Conservation (phyloP, 2,888 invertebrate genomes). For the Teinopalpus imperialis region DNA sequence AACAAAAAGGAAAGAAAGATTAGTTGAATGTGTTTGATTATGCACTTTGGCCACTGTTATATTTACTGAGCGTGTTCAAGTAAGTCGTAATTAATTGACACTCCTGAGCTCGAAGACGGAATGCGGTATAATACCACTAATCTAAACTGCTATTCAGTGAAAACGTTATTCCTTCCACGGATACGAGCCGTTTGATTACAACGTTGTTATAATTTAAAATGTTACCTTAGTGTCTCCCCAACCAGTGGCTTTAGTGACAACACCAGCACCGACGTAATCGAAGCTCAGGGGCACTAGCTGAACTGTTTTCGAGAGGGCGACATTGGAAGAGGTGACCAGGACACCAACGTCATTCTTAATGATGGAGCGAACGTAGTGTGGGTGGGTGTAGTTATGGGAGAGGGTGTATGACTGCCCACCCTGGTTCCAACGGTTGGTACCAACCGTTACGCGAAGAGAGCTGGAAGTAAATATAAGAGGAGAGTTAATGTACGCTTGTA, state of each 20-base stretch:
- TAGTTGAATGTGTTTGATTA: no score
- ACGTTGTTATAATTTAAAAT: no score
- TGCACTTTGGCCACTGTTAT: no score
- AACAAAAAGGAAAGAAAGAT: no score
- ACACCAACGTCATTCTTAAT: constrained; percentile 63
- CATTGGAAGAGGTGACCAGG: constrained; percentile 39
- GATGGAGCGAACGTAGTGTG: constrained; percentile 41
- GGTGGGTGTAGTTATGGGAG: constrained; percentile 50
- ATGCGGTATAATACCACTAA: no score
- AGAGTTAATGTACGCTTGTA: no score
- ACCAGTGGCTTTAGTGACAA: constrained; percentile 41
- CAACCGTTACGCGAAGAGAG: constrained; percentile 46
- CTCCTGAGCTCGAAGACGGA: no score
- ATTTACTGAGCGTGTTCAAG: no score
- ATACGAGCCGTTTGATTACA: no score
- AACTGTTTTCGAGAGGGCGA: constrained; percentile 33
- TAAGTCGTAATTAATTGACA: no score
- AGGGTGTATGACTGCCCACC: constrained; percentile 45
- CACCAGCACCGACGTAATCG: constrained; percentile 33
- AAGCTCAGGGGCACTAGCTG: constrained; percentile 36
- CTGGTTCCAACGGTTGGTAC: constrained; percentile 55
- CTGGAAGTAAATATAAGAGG: constrained; percentile 37
- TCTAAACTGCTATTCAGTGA: no score
- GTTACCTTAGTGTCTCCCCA: constrained; percentile 59
- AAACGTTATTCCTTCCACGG: no score